phyloP scores from a whole-genome alignment of 2,797 vertebrate genomes.

The Amphiprion clarkii region DNA sequence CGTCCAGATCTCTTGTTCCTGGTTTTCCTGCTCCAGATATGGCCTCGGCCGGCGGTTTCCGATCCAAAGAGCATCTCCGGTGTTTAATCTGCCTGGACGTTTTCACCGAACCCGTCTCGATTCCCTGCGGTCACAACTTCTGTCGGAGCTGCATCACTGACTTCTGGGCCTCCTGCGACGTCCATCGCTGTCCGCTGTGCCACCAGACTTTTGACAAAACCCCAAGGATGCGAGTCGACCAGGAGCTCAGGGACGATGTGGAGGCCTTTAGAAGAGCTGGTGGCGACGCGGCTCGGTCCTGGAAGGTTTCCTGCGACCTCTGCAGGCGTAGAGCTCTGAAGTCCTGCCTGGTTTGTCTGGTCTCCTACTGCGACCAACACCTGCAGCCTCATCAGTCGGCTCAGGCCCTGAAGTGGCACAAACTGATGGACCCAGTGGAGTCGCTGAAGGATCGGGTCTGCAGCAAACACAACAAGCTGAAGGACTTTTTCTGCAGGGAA shows the following conservation, averaged over 20 bases:
- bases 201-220: not conserved
- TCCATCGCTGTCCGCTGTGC: conserved; percentile 30
- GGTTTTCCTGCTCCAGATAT: not conserved
- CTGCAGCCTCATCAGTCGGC: conserved; percentile 21
- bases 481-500: conserved; percentile 22
- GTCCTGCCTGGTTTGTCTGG: conserved; percentile 42
- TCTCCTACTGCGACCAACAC: conserved; percentile 27
- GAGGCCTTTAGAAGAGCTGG: conserved; percentile 13
- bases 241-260: conserved; percentile 18
- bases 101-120: conserved; percentile 25
- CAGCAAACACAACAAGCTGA: conserved; percentile 26
- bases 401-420: conserved; percentile 27
- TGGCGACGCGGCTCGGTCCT: not conserved
- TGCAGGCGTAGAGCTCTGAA: conserved; percentile 24
- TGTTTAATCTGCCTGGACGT: conserved; percentile 23
- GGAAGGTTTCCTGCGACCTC: conserved; percentile 16
- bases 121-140: conserved; percentile 33
- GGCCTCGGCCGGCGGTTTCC: not conserved
- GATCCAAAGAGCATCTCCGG: not conserved
- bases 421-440: conserved; percentile 6
- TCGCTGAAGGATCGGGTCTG: conserved; percentile 11
- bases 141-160: conserved; percentile 5
- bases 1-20: no score
- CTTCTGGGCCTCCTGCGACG: not conserved
- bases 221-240: conserved; percentile 5